Percentiles rank a stretch among this genome's conserved stretches.
phyloP scores from a whole-genome alignment of 2,113 vertebrate genomes.

The Gulo gulo region DNA sequence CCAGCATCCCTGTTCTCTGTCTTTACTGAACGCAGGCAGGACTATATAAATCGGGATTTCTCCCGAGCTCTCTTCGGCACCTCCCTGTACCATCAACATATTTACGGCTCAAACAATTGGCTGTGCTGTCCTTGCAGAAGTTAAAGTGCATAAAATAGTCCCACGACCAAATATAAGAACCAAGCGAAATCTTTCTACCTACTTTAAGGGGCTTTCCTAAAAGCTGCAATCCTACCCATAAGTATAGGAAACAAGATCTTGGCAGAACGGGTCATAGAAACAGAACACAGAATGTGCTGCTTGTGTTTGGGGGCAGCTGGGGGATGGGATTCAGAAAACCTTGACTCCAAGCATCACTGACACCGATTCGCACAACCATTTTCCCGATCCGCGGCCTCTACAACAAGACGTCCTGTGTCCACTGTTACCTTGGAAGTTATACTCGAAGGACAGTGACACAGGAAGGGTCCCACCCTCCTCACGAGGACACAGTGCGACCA shows the following conservation, averaged over 20 bases:
- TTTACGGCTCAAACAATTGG: not conserved
- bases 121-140: not conserved
- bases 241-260: not conserved
- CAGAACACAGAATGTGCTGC: fast-evolving
- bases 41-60: not conserved
- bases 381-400: not conserved
- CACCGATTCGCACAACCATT: not conserved
- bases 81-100: not conserved
- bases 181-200: not conserved
- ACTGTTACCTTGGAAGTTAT: not conserved
- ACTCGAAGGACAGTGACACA: not conserved
- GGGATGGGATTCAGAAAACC: not conserved
- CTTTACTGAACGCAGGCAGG: not conserved
- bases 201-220: not conserved
- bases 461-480: too few species aligned
- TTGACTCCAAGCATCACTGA: not conserved
- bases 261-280: not conserved
- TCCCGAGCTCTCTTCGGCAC: not conserved
- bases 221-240: fast-evolving
- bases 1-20: not conserved
- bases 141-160: not conserved
- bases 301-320: not conserved
- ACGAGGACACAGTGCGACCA: not conserved
- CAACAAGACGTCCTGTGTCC: not conserved
- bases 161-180: not conserved